Conservation (phyloP, 2,113 vertebrate species). For the Capreolus pygargus region DNA sequence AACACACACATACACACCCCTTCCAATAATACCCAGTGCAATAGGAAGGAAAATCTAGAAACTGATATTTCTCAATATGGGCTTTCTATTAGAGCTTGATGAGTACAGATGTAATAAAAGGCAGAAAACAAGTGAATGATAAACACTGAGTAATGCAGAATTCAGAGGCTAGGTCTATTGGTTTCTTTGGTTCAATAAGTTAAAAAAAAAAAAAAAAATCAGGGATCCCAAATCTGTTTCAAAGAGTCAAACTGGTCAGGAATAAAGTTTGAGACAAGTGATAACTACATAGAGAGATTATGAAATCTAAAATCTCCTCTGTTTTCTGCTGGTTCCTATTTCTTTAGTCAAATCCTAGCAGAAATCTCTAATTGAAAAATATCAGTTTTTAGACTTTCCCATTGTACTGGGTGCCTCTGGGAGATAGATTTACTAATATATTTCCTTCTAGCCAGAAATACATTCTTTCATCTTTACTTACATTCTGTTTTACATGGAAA, state of each 20-base stretch:
- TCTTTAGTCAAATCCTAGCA: background rate
- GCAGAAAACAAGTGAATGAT: background rate
- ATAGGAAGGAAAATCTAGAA: background rate
- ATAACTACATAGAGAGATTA: background rate
- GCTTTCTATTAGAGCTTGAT: background rate
- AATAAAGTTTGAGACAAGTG: background rate
- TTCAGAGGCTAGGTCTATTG: background rate
- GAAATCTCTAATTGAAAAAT: background rate
- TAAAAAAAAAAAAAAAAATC: background rate
- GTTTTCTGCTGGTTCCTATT: background rate
- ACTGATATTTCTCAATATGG: background rate
- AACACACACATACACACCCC: background rate
- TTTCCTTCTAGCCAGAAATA: background rate
- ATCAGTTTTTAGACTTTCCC: background rate
- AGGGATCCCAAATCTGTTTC: background rate
- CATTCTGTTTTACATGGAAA: background rate
- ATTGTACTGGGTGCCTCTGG: background rate
- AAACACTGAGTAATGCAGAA: background rate
- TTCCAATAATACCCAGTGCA: background rate
- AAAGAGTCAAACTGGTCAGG: background rate
- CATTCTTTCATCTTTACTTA: background rate
- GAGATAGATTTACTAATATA: background rate
- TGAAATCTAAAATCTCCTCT: background rate
- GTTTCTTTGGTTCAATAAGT: background rate
- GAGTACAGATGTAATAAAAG: background rate